Evolutionary conservation across 2,888 invertebrate genomes (phyloP).

Genomic region (Protonemura montana): DNA sequence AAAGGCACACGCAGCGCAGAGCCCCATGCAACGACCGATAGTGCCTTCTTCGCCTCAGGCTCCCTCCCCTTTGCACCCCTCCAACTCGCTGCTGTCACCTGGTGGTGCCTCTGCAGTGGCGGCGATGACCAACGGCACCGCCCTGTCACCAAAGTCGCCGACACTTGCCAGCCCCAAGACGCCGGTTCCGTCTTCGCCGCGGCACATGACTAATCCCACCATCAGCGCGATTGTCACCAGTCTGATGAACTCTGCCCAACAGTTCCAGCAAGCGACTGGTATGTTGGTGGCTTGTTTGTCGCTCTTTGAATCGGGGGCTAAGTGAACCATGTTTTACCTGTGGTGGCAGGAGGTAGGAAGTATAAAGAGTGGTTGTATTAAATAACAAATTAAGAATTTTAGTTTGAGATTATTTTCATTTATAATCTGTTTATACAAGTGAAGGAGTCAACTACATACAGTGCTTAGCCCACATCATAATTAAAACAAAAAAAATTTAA

Average conservation of each 20-base stretch:
- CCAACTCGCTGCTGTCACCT: slow-evolving; percentile 25
- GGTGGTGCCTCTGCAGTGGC: neutral
- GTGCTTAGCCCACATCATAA: too few relatives aligned
- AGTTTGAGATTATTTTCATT: too few relatives aligned
- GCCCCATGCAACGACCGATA: neutral
- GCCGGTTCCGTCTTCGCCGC: slow-evolving; percentile 17
- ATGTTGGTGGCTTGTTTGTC: too few relatives aligned
- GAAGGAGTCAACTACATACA: too few relatives aligned
- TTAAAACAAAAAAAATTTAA: too few relatives aligned
- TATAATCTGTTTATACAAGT: too few relatives aligned
- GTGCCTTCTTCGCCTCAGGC: neutral
- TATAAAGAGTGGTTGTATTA: too few relatives aligned
- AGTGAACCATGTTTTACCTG: too few relatives aligned
- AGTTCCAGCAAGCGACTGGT: slow-evolving; percentile 72
- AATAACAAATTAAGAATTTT: too few relatives aligned
- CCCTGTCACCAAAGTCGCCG: slow-evolving; percentile 19
- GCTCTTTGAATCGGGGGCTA: too few relatives aligned
- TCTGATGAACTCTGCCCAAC: slow-evolving; percentile 83
- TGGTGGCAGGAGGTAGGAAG: too few relatives aligned
- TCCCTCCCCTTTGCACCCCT: neutral
- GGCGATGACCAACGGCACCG: slow-evolving; percentile 39
- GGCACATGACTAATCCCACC: slow-evolving; percentile 61
- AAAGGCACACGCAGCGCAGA: neutral
- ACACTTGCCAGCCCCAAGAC: slow-evolving; percentile 29
- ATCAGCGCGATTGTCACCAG: slow-evolving; percentile 82